These are phyloP conservation scores for Pasiphila rectangulata DNA, from an alignment of 2,888 invertebrate species.

Conservation along the genomic window DNA sequence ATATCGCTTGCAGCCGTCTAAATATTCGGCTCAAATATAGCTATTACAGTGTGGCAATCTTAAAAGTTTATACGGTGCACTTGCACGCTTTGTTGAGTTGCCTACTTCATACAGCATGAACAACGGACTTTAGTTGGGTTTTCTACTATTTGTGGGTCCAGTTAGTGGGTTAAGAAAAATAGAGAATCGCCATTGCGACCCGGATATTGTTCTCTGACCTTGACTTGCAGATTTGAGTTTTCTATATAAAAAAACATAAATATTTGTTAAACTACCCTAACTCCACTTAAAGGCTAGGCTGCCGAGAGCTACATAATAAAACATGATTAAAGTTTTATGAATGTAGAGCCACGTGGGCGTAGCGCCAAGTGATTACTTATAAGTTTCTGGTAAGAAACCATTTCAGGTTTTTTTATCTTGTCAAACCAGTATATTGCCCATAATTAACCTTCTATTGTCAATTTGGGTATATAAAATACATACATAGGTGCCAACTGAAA, in stretches of 20 bases:
- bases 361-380: background rate
- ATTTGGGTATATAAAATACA: too few species aligned
- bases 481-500: too few species aligned
- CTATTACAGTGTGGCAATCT: constrained; percentile 33
- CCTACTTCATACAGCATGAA: constrained; percentile 10
- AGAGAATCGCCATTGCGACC: too few species aligned
- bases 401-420: background rate
- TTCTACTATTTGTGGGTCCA: background rate
- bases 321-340: background rate
- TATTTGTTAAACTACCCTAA: too few species aligned
- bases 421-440: background rate
- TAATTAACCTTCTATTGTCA: too few species aligned
- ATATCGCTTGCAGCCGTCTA: constrained; percentile 21
- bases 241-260: too few species aligned
- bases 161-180: too few species aligned
- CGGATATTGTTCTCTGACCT: background rate
- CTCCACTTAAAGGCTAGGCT: too few species aligned
- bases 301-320: too few species aligned
- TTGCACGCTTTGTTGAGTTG: constrained; percentile 30
- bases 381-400: background rate
- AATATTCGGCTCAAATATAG: constrained; percentile 32
- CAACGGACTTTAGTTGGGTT: background rate
- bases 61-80: constrained; percentile 31
- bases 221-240: background rate
- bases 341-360: constrained; percentile 9